phyloP scores from a whole-genome alignment of 2,888 invertebrate genomes.

The Latrodectus elegans region DNA sequence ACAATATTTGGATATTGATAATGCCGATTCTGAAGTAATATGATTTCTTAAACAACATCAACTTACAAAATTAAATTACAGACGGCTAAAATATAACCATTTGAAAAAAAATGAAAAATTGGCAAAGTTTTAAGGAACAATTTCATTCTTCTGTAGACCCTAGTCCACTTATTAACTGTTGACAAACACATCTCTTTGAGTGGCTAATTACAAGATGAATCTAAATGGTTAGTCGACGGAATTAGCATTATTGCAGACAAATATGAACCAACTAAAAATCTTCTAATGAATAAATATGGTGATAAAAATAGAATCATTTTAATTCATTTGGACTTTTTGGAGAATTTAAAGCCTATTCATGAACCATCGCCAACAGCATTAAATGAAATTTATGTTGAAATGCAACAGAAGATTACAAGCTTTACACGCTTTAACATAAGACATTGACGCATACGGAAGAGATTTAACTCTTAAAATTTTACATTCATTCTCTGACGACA shows the following conservation, averaged over 20 bases:
- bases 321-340: neutral
- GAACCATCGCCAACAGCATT: neutral
- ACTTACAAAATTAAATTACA: neutral
- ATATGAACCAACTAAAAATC: neutral
- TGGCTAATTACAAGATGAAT: neutral
- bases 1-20: neutral
- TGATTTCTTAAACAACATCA: neutral
- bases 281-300: neutral
- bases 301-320: neutral
- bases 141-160: neutral
- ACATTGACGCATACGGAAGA: neutral
- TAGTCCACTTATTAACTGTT: neutral
- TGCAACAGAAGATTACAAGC: neutral
- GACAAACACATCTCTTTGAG: neutral
- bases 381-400: neutral
- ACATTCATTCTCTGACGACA: neutral
- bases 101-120: neutral
- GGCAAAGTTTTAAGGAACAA: neutral
- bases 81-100: neutral
- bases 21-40: neutral
- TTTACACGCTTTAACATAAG: neutral
- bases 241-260: neutral
- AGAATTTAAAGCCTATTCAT: neutral
- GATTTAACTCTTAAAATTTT: neutral
- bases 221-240: neutral